These are phyloP conservation scores for Tipula lateralis DNA, from an alignment of 2,888 invertebrate species.

Conservation along the genomic window DNA sequence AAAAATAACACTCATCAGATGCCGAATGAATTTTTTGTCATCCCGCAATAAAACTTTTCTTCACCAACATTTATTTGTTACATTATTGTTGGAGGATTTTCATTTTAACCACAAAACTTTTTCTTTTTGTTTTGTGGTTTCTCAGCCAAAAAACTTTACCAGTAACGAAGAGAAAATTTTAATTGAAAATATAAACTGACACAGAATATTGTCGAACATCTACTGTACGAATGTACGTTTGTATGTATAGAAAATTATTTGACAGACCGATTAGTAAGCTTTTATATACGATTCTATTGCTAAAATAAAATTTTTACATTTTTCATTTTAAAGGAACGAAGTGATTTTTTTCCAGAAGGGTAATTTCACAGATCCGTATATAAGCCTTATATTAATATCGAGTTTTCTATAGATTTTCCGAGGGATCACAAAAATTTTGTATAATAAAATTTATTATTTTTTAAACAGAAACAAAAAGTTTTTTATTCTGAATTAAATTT, in stretches of 20 bases:
- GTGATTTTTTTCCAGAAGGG: background rate
- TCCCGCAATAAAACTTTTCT: conserved; percentile 20
- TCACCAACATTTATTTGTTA: conserved; percentile 24
- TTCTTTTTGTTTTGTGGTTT: background rate
- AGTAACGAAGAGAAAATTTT: background rate
- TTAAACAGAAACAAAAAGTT: background rate
- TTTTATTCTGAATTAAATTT: background rate
- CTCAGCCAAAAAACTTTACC: background rate
- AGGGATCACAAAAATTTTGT: background rate
- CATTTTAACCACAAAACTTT: background rate
- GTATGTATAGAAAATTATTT: background rate
- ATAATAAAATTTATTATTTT: background rate
- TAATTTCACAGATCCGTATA: background rate
- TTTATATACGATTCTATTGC: background rate
- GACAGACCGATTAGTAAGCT: background rate
- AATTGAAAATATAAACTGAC: conserved; percentile 13
- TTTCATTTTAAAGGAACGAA: background rate
- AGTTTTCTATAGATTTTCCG: background rate
- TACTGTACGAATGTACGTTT: no score
- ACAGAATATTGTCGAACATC: background rate
- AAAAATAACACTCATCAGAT: background rate
- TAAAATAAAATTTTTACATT: background rate
- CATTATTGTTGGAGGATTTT: conserved; percentile 13
- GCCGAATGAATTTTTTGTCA: background rate
- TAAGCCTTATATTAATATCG: background rate